Conservation (phyloP, 2,797 vertebrate species). For the Corythornis leucogaster region DNA sequence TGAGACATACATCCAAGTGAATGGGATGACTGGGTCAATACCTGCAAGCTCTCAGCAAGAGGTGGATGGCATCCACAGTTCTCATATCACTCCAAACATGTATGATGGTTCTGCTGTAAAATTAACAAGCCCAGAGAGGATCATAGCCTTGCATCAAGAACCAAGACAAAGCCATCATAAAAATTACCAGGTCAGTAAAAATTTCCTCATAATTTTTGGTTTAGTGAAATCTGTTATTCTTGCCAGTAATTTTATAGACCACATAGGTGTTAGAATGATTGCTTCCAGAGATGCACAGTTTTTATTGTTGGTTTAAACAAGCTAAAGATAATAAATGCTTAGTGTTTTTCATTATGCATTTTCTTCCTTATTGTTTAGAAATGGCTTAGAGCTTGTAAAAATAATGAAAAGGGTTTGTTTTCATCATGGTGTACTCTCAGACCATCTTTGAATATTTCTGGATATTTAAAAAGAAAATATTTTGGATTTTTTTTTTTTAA, state of each 20-base stretch:
- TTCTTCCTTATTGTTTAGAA: background rate
- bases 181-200: slow-evolving; percentile 69
- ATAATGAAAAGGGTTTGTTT: background rate
- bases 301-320: slow-evolving; percentile 11
- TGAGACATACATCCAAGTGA: background rate
- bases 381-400: background rate
- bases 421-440: background rate
- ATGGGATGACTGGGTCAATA: slow-evolving; percentile 4
- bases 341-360: background rate
- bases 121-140: slow-evolving; percentile 76
- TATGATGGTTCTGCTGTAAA: background rate
- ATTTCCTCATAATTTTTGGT: background rate
- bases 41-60: background rate
- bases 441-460: background rate
- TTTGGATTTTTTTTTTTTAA: background rate
- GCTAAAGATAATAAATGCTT: background rate
- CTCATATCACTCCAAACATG: background rate
- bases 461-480: background rate
- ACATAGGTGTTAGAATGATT: slow-evolving; percentile 11
- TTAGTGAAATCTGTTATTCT: background rate
- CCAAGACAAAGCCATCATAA: slow-evolving; percentile 70
- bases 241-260: background rate
- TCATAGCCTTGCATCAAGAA: slow-evolving; percentile 74
- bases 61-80: background rate
- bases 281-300: background rate